Evolutionary conservation across 2,888 invertebrate genomes (phyloP), one percentile per base, ranked within the genome.

Genomic region (Diarsia mendica): DNA sequence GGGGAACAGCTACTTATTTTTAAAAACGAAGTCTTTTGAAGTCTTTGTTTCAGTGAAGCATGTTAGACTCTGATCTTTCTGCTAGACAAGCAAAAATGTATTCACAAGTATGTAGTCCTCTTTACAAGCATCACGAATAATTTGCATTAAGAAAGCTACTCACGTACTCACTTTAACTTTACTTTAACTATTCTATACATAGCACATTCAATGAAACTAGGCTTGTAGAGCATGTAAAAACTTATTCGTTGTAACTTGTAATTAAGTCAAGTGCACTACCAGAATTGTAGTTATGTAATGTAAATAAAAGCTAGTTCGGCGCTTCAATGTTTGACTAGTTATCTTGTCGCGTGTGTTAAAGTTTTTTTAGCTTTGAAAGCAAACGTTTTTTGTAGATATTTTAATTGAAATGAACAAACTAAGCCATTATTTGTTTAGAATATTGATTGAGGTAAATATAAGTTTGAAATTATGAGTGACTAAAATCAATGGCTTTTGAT

Each of bases 181-280:
- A 60, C 18, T 51, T n/a, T 23, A 58, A 58, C 10, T 44, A 51
- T 61, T 79, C 20, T 67, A 46, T 23, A n/a, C 33, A 49, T 58
- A 67, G 46, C 6, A 33, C 49, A 55, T 55, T 55, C 67, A 28
- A 23, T 48, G n/a, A 49, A 78, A 76, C 61, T 71, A 67, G 81
- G 78, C 66, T 75, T 83, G 48, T 83, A 70, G 81, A 60, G 67
- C 79, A 79, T 60, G 18, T 70, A 28, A 55, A 46, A 80, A 51
- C 55, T 60, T 55, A 20, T 55, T 55, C 20, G 33, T 77, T 33
- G n/a, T 72, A 77, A 77, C 72, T 77, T 33, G n/a, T 72, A 77
- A 77, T 69, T 61, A 61, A 84, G 88, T 87, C 88, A 87, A 87
- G 87, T 85, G 79, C 82, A 85, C 55, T 44, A 68, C 58, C 64